These are phyloP conservation scores for Megaceryle torquata DNA, from an alignment of 2,113 vertebrate genomes.

Conservation along the genomic window DNA sequence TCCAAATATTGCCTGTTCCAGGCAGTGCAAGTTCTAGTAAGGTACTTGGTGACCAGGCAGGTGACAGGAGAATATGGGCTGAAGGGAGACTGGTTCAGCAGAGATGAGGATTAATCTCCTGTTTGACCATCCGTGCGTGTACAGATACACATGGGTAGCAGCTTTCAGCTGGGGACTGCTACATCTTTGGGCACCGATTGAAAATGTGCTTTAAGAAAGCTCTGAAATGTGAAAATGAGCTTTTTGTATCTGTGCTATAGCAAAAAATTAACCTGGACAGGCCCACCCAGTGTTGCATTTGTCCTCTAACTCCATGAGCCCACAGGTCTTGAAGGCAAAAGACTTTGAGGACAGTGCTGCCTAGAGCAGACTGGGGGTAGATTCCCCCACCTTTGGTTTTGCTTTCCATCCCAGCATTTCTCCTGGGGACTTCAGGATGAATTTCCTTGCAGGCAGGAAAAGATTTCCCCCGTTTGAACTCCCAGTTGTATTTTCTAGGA, in stretches of 20 bases:
- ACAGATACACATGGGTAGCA: neutral
- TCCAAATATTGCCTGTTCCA: neutral
- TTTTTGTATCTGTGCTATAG: neutral
- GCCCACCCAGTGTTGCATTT: neutral
- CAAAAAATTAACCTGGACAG: neutral
- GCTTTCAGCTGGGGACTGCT: neutral
- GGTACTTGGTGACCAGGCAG: neutral
- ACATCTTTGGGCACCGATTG: neutral
- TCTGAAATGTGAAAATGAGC: neutral
- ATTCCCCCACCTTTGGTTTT: neutral
- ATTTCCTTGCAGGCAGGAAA: neutral
- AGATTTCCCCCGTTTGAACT: neutral
- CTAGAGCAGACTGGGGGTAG: neutral
- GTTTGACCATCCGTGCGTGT: rapidly evolving
- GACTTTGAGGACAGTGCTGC: neutral
- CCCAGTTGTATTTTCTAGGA: neutral
- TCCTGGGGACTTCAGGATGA: neutral
- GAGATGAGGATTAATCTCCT: neutral
- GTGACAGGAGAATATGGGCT: neutral
- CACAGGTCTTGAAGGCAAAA: neutral
- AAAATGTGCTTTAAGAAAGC: neutral
- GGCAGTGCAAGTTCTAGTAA: too few species aligned
- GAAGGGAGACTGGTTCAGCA: neutral
- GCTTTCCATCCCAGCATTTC: neutral
- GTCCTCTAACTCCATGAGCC: neutral